Evolutionary conservation across 2,888 invertebrate species (phyloP).

Genomic region (Parnassius smintheus): DNA sequence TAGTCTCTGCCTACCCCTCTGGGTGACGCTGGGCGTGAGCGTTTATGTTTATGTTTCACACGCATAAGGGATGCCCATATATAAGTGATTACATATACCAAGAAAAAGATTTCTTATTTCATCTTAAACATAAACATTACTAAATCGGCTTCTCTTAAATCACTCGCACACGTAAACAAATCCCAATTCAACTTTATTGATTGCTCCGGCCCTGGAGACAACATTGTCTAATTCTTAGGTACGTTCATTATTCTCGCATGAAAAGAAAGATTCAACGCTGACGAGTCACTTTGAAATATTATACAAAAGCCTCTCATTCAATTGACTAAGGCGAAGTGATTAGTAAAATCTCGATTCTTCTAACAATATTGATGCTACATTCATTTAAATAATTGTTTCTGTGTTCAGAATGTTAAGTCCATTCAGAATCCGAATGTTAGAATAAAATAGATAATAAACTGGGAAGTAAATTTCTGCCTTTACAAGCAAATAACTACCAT

Average conservation of each 20-base stretch:
- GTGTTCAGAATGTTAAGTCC: too few species aligned
- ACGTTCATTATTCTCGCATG: neutral
- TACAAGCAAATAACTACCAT: too few species aligned
- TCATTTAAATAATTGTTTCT: too few species aligned
- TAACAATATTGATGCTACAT: neutral
- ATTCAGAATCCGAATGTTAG: too few species aligned
- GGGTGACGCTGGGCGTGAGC: too few species aligned
- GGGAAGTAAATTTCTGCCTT: too few species aligned
- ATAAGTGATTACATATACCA: too few species aligned
- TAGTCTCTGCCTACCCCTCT: too few species aligned
- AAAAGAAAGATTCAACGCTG: neutral
- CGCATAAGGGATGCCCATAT: too few species aligned
- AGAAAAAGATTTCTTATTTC: neutral
- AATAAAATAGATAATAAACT: too few species aligned
- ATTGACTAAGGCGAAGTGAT: neutral
- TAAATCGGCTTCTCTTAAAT: neutral
- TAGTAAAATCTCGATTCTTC: neutral
- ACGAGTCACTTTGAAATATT: neutral
- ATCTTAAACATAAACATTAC: neutral
- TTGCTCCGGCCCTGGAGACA: neutral
- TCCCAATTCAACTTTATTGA: neutral
- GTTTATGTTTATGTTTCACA: too few species aligned
- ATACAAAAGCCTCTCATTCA: neutral
- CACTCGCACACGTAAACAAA: neutral
- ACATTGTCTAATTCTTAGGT: neutral